Base-by-base conservation (phyloP, 2,113 vertebrate species). In the Chaetodon auriga region DNA sequence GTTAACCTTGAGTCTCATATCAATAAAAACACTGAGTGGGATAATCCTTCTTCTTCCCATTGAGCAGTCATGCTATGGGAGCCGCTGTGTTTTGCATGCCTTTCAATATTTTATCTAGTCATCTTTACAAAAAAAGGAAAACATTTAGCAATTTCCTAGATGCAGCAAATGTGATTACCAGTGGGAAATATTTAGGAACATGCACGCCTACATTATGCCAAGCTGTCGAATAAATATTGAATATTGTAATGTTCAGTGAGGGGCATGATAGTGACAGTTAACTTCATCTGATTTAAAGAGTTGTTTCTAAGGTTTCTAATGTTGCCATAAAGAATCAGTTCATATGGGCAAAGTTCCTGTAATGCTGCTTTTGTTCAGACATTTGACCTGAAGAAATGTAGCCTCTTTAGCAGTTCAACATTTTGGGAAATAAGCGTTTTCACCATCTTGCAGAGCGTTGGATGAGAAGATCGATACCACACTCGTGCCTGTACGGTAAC, bases 1-100 rank as follows among this genome's bases (percentile, higher is more conserved):
- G 10, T 78, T 60, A 78, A 61, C 38, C 64, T 68, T 53, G n/a
- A 78, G 46, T 85, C 71, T 54, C 58, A 36, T 81, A 80, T 76
- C 70, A 74, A 70, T 90, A 84, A 87, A 84, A 85, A 83, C 57
- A 63, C 58, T 43, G 60, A 83, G 55, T 43, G 60, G 69, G 74
- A 87, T 87, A 46, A 83, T 86, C 36, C 45, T 84, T 84, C 51
- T 68, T 75, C 49, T 80, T 68, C 36, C 19, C 14, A 14, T 63
- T 82, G 57, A 84, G 74, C 63, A 43, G 1, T 54, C 55, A 14
- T 75, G 70, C 36, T 38, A 12, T 63, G 23, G 60, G 65, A 82
- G 58, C 54, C 11, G n/a, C 54, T 30, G 43, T 54, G 23, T 68
- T 86, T 75, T 86, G 53, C 68, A 75, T 36, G 7, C 7, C 25